phyloP scores from a whole-genome alignment of 2,797 vertebrate species.

The Petrocephalus schoutedeni region DNA sequence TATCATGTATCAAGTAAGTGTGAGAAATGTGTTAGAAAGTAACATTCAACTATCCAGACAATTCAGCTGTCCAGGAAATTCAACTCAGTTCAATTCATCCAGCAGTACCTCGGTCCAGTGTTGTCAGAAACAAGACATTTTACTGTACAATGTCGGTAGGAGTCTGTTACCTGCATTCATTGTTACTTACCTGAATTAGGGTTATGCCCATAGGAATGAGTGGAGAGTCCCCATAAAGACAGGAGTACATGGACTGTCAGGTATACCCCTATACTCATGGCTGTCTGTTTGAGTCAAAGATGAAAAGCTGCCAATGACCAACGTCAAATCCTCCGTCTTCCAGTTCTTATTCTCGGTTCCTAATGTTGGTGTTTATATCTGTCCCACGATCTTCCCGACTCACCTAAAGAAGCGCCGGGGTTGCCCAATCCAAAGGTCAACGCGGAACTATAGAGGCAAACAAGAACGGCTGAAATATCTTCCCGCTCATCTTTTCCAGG shows the following conservation, averaged over 20 bases:
- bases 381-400: slow-evolving; percentile 46
- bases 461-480: not conserved
- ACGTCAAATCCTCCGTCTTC: slow-evolving; percentile 3
- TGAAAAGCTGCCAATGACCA: not conserved
- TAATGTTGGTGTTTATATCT: slow-evolving; percentile 40
- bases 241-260: too few species aligned
- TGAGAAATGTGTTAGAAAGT: not conserved
- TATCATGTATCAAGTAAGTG: not conserved
- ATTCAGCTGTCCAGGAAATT: not conserved
- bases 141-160: not conserved
- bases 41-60: not conserved
- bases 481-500: not conserved
- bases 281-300: not conserved
- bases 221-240: too few species aligned
- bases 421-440: not conserved
- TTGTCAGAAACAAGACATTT: not conserved
- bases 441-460: not conserved
- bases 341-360: slow-evolving; percentile 27
- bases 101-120: not conserved
- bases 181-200: not conserved
- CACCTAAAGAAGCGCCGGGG: slow-evolving; percentile 34
- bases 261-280: too few species aligned
- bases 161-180: not conserved
- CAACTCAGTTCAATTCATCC: too few species aligned
- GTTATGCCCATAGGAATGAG: too few species aligned